Evolutionary conservation across 2,113 vertebrate species (phyloP).

Genomic region (Noturus placidus): DNA sequence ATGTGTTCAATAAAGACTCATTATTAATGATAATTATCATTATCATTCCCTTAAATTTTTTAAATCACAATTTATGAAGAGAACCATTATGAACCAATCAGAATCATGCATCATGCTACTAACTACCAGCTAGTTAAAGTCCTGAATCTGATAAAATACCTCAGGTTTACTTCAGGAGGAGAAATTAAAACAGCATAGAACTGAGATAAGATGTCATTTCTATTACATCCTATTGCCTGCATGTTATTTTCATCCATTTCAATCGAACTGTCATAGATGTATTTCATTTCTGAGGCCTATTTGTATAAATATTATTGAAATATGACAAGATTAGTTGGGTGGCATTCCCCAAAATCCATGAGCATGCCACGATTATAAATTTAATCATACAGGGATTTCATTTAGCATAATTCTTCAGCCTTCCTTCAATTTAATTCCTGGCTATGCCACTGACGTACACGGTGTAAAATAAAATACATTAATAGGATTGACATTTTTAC

Average conservation of each 20-base stretch:
- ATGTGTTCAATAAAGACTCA: too few relatives aligned
- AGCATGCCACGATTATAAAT: slow-evolving; percentile 6
- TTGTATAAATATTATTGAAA: not conserved
- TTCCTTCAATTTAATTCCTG: not conserved
- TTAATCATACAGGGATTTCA: slow-evolving; percentile 1
- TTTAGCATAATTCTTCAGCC: not conserved
- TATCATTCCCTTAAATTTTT: too few relatives aligned
- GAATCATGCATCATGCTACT: not conserved
- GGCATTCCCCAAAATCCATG: not conserved
- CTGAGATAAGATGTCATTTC: not conserved
- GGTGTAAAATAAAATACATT: not conserved
- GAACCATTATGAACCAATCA: not conserved
- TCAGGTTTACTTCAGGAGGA: not conserved
- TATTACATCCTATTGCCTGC: not conserved
- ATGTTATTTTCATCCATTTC: not conserved
- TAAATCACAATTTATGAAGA: not conserved
- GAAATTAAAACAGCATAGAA: not conserved
- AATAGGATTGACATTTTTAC: not conserved
- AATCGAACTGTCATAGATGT: not conserved
- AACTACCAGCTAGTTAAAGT: not conserved
- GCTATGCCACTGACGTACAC: not conserved
- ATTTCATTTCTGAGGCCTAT: not conserved
- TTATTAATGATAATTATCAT: too few relatives aligned
- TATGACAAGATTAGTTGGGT: not conserved
- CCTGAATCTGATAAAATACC: not conserved